phyloP scores from a whole-genome alignment of 2,113 vertebrate species.

The Otis tarda region DNA sequence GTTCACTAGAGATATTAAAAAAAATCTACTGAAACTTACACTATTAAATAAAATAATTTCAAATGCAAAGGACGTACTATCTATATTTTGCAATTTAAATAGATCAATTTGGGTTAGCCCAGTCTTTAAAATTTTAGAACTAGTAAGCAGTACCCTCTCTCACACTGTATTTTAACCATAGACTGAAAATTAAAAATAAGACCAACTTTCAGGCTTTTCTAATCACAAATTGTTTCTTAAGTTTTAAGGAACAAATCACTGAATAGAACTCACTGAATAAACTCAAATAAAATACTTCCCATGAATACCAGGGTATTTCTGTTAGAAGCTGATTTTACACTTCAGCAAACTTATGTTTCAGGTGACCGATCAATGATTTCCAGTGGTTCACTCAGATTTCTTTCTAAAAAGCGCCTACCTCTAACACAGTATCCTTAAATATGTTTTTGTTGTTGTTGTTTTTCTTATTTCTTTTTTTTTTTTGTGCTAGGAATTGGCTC shows the following conservation, averaged over 20 bases:
- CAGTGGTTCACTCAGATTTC: not conserved
- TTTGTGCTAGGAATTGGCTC: not conserved
- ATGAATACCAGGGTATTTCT: not conserved
- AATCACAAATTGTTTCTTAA: not conserved
- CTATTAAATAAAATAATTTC: not conserved
- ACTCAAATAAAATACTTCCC: not conserved
- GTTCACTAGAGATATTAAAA: not conserved
- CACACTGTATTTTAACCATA: not conserved
- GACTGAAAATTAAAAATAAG: not conserved
- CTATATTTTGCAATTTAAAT: not conserved
- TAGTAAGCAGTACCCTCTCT: not conserved
- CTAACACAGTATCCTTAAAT: not conserved
- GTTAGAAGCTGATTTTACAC: not conserved
- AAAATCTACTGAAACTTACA: not conserved
- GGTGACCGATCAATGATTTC: not conserved
- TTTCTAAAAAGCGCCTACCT: not conserved
- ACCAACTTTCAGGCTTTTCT: not conserved
- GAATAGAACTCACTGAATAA: not conserved
- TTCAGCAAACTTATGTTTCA: not conserved
- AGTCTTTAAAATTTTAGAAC: not conserved
- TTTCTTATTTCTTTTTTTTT: rapidly evolving
- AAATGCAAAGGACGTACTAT: not conserved
- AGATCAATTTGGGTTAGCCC: not conserved
- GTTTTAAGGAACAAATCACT: not conserved
- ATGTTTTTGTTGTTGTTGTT: not conserved